phyloP scores from a whole-genome alignment of 23 tunicate genomes.

The Phallusia fumigata region DNA sequence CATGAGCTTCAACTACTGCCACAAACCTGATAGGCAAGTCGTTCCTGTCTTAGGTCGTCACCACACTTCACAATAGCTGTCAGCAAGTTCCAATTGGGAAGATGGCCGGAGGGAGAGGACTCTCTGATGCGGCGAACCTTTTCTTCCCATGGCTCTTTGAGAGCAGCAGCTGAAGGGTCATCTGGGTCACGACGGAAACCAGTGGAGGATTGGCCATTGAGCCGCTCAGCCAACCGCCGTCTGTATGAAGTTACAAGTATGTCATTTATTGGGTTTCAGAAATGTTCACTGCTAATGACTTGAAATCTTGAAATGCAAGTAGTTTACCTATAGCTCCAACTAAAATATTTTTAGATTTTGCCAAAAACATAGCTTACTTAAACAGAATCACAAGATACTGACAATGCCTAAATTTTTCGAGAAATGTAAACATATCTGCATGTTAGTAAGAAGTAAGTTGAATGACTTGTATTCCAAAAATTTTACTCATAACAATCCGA shows the following conservation, averaged over 20 bases:
- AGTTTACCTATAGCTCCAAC: too few relatives aligned
- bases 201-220: conserved; percentile 31
- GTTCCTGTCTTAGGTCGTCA: conserved; percentile 94
- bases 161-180: conserved; percentile 98
- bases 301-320: too few relatives aligned
- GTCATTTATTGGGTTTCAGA: too few relatives aligned
- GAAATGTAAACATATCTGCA: too few relatives aligned
- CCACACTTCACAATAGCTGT: conserved; percentile 98
- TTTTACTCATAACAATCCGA: too few relatives aligned
- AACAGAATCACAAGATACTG: too few relatives aligned
- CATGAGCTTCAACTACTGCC: background rate
- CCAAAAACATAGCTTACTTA: too few relatives aligned
- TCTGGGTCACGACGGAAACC: conserved; percentile 93
- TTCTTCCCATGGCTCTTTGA: conserved; percentile 92
- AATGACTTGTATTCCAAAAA: too few relatives aligned
- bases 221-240: conserved; percentile 54
- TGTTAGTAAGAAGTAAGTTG: too few relatives aligned
- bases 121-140: conserved; percentile 88
- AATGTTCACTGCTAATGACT: too few relatives aligned
- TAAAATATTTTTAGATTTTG: too few relatives aligned
- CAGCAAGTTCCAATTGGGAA: conserved; percentile 87
- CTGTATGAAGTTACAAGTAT: conserved; percentile 19
- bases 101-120: conserved; percentile 96
- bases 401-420: too few relatives aligned
- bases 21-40: conserved; percentile 92